Base-by-base conservation (phyloP, 1,140 invertebrate genomes). In the Drosophila watanabei region DNA sequence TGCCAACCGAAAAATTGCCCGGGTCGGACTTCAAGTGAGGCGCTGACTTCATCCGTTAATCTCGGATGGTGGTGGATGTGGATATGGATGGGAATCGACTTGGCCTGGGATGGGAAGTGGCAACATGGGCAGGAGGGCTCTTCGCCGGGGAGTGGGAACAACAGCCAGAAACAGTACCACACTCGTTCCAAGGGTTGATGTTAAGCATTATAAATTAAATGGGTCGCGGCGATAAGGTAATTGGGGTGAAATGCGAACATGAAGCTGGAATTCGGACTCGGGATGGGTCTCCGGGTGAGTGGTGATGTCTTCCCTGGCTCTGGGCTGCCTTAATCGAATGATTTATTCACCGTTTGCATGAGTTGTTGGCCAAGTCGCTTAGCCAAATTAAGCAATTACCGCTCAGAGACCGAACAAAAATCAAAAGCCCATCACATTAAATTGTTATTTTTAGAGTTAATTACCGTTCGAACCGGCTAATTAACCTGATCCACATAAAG, bases 141-240 rank as follows among this genome's bases (percentile, higher is more conserved):
- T 35, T 35, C 13, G 52, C 13, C 14, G 13, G n/a, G 61, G 49
- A 46, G 33, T 37, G 49, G 39, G 64, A 57, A 69, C 39, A 2
- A 24, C 33, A 24, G n/a, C 28, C 30, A 30, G n/a, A 63, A 37
- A 45, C 60, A 39, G 45, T 41, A 73, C 70, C 71, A 28, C 51
- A 52, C 57, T 57, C 59, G 24, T 48, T 37, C 51, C 60, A 49
- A 85, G 71, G 71, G 71, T 89, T 80, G 69, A 92, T 91, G 88
- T 91, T 91, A 89, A 91, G 80, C 89, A 91, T 89, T 92, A 84
- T 80, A 91, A 91, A 92, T 92, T 91, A 91, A 92, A 80, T 91
- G 89, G 89, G 81, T 88, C 89, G 84, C 81, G 76, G 79, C 66
- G 88, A 91, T 91, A 91, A 91, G 84, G 88, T 91, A 91, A 91